Evolutionary conservation across 2,888 invertebrate genomes (phyloP).

Genomic region (Baronia brevicornis): DNA sequence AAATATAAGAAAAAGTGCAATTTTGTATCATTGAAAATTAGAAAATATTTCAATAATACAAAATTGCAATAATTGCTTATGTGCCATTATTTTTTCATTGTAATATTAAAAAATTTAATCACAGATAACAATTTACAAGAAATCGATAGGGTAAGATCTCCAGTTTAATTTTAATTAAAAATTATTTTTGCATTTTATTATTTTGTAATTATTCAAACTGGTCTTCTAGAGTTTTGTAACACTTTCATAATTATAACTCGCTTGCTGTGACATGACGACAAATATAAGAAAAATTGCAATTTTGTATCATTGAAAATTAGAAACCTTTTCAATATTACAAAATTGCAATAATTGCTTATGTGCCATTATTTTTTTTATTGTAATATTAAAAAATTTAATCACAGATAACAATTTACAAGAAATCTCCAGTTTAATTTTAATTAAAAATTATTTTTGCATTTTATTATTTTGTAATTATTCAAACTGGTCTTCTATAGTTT

Average conservation of each 20-base stretch:
- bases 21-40: slow-evolving; percentile 14
- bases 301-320: slow-evolving; percentile 14
- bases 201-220: background rate
- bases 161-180: background rate
- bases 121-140: too few relatives aligned
- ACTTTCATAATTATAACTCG: too few relatives aligned
- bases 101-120: too few relatives aligned
- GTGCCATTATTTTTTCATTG: too few relatives aligned
- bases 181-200: background rate
- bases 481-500: background rate
- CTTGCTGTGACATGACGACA: too few relatives aligned
- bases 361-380: too few relatives aligned
- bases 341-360: too few relatives aligned
- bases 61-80: too few relatives aligned
- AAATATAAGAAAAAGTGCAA: too few relatives aligned
- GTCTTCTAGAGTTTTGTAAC: background rate
- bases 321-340: background rate
- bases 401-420: too few relatives aligned
- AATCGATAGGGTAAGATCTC: slow-evolving; percentile 4
- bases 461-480: background rate
- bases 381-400: too few relatives aligned
- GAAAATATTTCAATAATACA: background rate
- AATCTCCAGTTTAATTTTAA: background rate
- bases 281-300: too few relatives aligned
- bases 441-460: background rate